phyloP scores from a whole-genome alignment of 2,113 vertebrate genomes.

The Acanthochromis polyacanthus region DNA sequence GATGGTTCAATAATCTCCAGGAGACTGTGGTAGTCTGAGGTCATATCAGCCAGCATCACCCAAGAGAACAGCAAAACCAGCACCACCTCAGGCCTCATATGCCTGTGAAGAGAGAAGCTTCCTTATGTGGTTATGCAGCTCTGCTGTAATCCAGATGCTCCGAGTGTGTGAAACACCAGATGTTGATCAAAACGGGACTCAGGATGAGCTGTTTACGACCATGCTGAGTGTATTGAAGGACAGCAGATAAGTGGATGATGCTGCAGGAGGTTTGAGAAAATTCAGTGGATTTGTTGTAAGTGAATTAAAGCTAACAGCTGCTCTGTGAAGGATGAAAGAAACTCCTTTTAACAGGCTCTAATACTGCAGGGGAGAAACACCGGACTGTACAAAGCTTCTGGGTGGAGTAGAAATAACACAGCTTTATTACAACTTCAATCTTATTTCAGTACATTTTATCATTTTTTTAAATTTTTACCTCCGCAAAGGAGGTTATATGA shows the following conservation, averaged over 20 bases:
- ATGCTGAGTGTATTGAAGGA: not conserved
- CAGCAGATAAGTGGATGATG: not conserved
- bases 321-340: not conserved
- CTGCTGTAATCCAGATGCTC: not conserved
- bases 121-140: not conserved
- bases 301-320: slow-evolving; percentile 5
- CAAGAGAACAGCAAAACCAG: not conserved
- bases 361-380: no score
- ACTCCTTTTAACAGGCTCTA: not conserved
- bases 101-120: not conserved
- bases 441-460: no score
- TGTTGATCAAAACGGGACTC: not conserved
- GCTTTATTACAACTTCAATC: no score
- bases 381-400: no score
- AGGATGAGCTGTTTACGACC: not conserved
- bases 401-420: no score
- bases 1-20: slow-evolving; percentile 8
- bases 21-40: not conserved
- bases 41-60: not conserved
- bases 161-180: slow-evolving; percentile 1
- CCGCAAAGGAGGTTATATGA: no score
- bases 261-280: not conserved
- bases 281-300: not conserved
- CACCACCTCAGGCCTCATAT: not conserved
- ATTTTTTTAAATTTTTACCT: no score